These are phyloP conservation scores for Falco punctatus DNA, from an alignment of 2,113 vertebrate genomes.

Conservation along the genomic window DNA sequence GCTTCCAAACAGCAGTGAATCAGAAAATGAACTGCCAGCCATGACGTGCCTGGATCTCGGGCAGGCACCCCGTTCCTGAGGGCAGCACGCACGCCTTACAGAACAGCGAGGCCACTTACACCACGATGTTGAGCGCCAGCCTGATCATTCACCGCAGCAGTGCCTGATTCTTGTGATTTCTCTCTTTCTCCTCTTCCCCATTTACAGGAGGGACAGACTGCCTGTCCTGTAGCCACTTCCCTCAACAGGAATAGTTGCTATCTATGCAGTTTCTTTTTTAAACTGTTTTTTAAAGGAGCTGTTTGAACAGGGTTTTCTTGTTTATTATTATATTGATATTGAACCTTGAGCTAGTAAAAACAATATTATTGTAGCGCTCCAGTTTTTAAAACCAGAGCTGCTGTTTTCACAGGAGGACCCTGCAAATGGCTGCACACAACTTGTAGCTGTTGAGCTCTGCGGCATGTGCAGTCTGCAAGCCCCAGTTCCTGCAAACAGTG, in stretches of 20 bases:
- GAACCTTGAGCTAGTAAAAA: constrained; percentile 47
- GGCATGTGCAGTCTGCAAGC: neutral
- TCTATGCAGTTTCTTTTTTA: constrained; percentile 35
- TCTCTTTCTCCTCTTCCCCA: constrained; percentile 35
- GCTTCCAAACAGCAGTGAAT: neutral
- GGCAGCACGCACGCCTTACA: neutral
- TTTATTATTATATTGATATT: constrained; percentile 44
- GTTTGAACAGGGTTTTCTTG: constrained; percentile 19
- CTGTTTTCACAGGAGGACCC: constrained; percentile 1
- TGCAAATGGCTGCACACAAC: neutral
- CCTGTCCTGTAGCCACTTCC: constrained; percentile 7
- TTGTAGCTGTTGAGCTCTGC: neutral
- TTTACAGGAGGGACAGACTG: constrained; percentile 7
- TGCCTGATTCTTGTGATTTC: neutral
- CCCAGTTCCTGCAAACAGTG: neutral
- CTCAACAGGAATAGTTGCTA: constrained; percentile 49
- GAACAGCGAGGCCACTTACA: constrained; percentile 53
- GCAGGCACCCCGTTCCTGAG: neutral
- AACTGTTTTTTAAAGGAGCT: constrained; percentile 48
- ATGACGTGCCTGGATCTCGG: neutral
- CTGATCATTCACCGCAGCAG: constrained; percentile 26
- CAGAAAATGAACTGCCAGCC: neutral
- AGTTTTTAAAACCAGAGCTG: constrained; percentile 25
- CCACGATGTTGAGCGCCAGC: neutral
- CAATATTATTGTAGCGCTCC: constrained; percentile 10